Conservation (phyloP, 2,888 invertebrate genomes). For the Hydraecia micacea region DNA sequence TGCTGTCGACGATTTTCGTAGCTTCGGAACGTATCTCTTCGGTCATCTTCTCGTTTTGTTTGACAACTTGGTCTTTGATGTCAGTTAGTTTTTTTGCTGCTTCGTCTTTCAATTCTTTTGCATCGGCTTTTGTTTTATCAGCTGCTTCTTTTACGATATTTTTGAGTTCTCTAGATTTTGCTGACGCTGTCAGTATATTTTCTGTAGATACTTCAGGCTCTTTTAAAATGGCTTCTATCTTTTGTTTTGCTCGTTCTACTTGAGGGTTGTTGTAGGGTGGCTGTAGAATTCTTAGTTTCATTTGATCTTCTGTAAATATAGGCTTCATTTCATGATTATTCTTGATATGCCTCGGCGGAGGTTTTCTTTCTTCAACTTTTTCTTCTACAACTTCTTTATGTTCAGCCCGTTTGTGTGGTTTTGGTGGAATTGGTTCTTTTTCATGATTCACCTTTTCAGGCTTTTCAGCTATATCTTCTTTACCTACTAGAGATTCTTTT, state of each 20-base stretch:
- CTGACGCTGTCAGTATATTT: slow-evolving; percentile 80
- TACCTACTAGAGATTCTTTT: slow-evolving; percentile 85
- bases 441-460: slow-evolving; percentile 53
- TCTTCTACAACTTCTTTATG: slow-evolving; percentile 64
- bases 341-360: slow-evolving; percentile 70
- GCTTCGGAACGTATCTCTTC: slow-evolving; percentile 83
- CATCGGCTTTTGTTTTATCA: slow-evolving; percentile 77
- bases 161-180: slow-evolving; percentile 76
- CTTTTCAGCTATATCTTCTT: slow-evolving; percentile 70
- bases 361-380: slow-evolving; percentile 77
- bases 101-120: slow-evolving; percentile 77
- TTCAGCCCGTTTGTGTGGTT: slow-evolving; percentile 56
- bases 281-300: slow-evolving; percentile 84
- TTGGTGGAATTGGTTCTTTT: slow-evolving; percentile 66
- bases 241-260: slow-evolving; percentile 86
- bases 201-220: slow-evolving; percentile 87
- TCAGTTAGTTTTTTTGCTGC: slow-evolving; percentile 74
- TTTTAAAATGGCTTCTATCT: slow-evolving; percentile 87
- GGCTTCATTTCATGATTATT: slow-evolving; percentile 68
- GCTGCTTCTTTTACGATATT: slow-evolving; percentile 74
- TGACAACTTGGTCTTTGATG: slow-evolving; percentile 77
- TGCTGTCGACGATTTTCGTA: slow-evolving; percentile 85
- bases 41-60: slow-evolving; percentile 77
- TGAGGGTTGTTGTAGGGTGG: slow-evolving; percentile 88
- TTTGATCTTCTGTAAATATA: slow-evolving; percentile 79